Base-by-base conservation (phyloP, 2,888 invertebrate genomes). In the Torymus auratus region DNA sequence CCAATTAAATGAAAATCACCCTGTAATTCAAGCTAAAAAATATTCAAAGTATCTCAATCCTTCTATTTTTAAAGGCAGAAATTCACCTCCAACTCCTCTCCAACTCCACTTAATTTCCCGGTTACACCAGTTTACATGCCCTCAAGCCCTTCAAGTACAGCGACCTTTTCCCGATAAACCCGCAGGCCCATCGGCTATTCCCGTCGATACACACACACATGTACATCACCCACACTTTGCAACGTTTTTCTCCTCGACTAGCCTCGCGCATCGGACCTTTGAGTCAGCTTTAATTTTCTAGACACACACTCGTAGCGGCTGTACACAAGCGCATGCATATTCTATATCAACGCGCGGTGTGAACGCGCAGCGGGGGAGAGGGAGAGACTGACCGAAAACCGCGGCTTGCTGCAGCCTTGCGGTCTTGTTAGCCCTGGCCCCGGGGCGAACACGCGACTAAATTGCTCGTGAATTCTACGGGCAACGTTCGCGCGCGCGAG, bases 231-330 rank as follows among this genome's bases (percentile, higher is more conserved):
- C 41, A 41, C 41, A 41, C 7, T 41, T 41, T 10, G 0, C 7
- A 7, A 7, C 7, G 2, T 55, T 55, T 68, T 20, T 2, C 53
- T 14, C 14, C 68, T 2, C 60, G 60, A 17, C 41, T 7, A 41
- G 7, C 13, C 41, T 4, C 20, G 12, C 52, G 14, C 28, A 3
- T 41, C 60, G 13, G 76, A 85, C 84, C 86, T 87, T 87, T 86
- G 86, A 87, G 84, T 85, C 84, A 17, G 85, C 84, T 87, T 88
- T 86, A 88, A 86, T 86, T 87, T 86, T 88, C 86, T 84, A 86
- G 85, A 86, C 85, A 85, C 84, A 85, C 12, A 23, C 50, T 23
- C n/a, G 15, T n/a, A 55, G 11, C 17, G n/a, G 7, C n/a, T 15
- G 64, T 13, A 14, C 64, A 15, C 50, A 3, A 15, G 41, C 14